A percentile compares a stretch with the other conserved stretches of the same genome.
These are phyloP conservation scores for Taphrorychus bicolor DNA, from an alignment of 2,888 invertebrate genomes.

Conservation along the genomic window DNA sequence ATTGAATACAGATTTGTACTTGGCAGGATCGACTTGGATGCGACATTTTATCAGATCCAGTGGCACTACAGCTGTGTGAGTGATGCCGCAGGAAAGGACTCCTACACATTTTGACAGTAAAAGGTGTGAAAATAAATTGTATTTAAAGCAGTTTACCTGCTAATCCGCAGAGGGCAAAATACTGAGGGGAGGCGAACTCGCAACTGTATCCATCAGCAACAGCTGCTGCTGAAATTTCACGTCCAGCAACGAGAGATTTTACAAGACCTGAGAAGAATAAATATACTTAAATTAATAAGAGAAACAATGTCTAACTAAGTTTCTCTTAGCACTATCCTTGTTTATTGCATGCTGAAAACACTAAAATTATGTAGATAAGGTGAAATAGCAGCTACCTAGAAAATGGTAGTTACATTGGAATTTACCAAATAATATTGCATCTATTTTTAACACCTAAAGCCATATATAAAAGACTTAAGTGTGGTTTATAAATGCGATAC, in stretches of 20 bases:
- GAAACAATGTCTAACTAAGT: neutral
- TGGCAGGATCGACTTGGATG: conserved; percentile 90
- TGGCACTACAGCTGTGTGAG: conserved; percentile 94
- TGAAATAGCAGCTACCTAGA: conserved; percentile 21
- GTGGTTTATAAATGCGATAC: conserved; percentile 24
- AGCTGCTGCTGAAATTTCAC: conserved; percentile 54
- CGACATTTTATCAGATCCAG: conserved; percentile 96
- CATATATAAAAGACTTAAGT: neutral
- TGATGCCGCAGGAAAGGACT: conserved; percentile 77
- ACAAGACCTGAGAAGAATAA: conserved; percentile 47
- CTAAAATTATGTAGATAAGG: conserved; percentile 18
- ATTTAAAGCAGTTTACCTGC: conserved; percentile 27
- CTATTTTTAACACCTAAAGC: conserved; percentile 17
- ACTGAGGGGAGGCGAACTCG: conserved; percentile 90
- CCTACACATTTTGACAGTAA: conserved; percentile 42
- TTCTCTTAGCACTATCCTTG: too few species aligned
- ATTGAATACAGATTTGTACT: conserved; percentile 88
- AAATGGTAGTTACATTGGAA: conserved; percentile 21
- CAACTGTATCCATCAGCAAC: conserved; percentile 61
- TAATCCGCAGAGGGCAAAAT: conserved; percentile 80
- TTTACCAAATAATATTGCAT: conserved; percentile 19
- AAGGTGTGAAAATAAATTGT: too few species aligned
- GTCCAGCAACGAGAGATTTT: conserved; percentile 54
- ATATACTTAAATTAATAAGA: neutral
- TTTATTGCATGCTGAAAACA: too few species aligned